Evolutionary conservation across 2,888 invertebrate genomes (phyloP).

Genomic region (Phortica okadai): DNA sequence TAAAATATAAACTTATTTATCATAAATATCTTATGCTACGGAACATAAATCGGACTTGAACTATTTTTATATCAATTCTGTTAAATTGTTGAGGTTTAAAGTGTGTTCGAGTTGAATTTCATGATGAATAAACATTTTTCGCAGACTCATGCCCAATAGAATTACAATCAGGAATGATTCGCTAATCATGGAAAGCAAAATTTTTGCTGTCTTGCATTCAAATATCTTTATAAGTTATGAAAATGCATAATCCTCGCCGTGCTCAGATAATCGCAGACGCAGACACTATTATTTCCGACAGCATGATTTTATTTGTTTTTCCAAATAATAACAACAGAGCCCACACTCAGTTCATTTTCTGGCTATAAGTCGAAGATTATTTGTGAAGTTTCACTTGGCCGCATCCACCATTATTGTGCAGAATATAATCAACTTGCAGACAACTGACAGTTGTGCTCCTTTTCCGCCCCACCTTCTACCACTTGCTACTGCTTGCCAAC

Average conservation of each 20-base stretch:
- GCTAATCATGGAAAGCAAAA: conserved; percentile 61
- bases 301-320: conserved; percentile 65
- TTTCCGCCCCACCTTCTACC: background rate
- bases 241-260: conserved; percentile 50
- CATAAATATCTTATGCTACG: no score
- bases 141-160: background rate
- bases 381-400: conserved; percentile 64
- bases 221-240: conserved; percentile 57
- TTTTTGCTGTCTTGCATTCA: conserved; percentile 36
- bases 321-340: conserved; percentile 13
- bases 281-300: conserved; percentile 72
- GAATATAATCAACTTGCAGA: conserved; percentile 59
- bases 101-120: background rate
- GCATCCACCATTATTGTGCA: conserved; percentile 51
- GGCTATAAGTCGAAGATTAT: conserved; percentile 51
- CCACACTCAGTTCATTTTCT: conserved; percentile 25
- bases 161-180: conserved; percentile 40
- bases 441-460: conserved; percentile 27
- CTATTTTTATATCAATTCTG: no score
- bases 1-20: no score
- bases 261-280: conserved; percentile 44
- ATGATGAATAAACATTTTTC: background rate
- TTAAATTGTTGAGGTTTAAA: no score
- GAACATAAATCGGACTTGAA: no score
- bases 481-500: background rate